Base-by-base conservation (phyloP, 2,797 vertebrate genomes). In the Acanthiza pusilla region DNA sequence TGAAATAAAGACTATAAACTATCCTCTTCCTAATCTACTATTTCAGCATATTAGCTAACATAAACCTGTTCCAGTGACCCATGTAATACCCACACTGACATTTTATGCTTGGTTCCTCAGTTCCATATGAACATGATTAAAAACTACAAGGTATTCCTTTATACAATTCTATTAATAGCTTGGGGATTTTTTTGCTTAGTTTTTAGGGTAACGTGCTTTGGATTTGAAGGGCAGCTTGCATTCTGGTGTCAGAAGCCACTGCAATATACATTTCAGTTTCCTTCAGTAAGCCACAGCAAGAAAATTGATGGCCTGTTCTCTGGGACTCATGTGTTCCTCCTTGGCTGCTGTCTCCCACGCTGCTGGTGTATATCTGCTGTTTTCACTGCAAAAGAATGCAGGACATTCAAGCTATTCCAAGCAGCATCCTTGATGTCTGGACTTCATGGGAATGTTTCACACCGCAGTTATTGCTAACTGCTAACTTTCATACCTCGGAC, bases 361-460 rank as follows among this genome's bases (percentile, higher is more conserved):
- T 93, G 94, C 94, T 92, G 66, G 82, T 83, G 85, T 63, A 50
- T 89, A 68, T 72, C 89, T 91, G 66, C 81, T 96, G 94, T 83
- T 95, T 97, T 97, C 95, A 97, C 94, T 97, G 95, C 74, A 97
- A 97, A 98, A 97, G 97, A 98, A 98, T 98, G 97, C 89, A 93
- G 92, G 91, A 97, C 96, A 98, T 97, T 93, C 93, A 85, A 97
- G 97, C 96, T 97, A 98, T 98, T 98, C 96, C 91, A 96, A 95
- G 97, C 96, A 96, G 97, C 97, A 97, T 97, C 97, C 97, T 97
- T 96, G 96, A 97, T 97, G 98, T 97, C 98, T 98, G 96, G 95
- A 40, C 97, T 97, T 96, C 97, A 97, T 93, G 96, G 96, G 97
- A 97, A 97, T 89, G 60, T 94, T 97, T 98, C 97, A 97, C 97